These are phyloP conservation scores for Himalopsyche phryganea DNA, from an alignment of 1,140 invertebrate genomes.

Conservation along the genomic window DNA sequence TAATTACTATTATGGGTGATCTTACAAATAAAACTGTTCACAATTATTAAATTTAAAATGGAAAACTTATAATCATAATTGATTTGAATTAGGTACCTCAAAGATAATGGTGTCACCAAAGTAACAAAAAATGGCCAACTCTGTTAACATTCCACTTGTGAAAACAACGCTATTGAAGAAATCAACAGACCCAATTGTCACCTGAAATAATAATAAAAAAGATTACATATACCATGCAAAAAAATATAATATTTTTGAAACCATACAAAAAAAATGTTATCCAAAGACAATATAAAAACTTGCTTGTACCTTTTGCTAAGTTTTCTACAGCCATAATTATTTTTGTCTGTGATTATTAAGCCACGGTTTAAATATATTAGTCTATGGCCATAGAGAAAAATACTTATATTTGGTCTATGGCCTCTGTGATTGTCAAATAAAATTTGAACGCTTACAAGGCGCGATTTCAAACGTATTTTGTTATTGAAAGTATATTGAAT, in stretches of 20 bases:
- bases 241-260: neutral
- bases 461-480: too few relatives aligned
- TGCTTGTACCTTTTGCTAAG: neutral
- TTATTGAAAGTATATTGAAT: too few relatives aligned
- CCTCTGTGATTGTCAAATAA: too few relatives aligned
- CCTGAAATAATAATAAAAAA: neutral
- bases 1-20: too few relatives aligned
- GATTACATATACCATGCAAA: neutral
- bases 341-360: neutral
- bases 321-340: neutral
- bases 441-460: too few relatives aligned
- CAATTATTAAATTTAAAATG: too few relatives aligned
- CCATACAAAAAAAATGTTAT: neutral
- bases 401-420: too few relatives aligned
- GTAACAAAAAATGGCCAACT: constrained; percentile 22
- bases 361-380: neutral
- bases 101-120: constrained; percentile 25
- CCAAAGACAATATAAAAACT: neutral
- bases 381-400: too few relatives aligned
- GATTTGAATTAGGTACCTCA: constrained; percentile 12
- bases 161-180: constrained; percentile 24
- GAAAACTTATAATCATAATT: neutral
- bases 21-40: too few relatives aligned
- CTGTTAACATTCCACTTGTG: constrained; percentile 18
- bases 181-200: constrained; percentile 4